Percentiles rank a stretch among this genome's conserved stretches.
Evolutionary conservation across 2,113 vertebrate species (phyloP).

Genomic region (Rhinolophus ferrumequinum): DNA sequence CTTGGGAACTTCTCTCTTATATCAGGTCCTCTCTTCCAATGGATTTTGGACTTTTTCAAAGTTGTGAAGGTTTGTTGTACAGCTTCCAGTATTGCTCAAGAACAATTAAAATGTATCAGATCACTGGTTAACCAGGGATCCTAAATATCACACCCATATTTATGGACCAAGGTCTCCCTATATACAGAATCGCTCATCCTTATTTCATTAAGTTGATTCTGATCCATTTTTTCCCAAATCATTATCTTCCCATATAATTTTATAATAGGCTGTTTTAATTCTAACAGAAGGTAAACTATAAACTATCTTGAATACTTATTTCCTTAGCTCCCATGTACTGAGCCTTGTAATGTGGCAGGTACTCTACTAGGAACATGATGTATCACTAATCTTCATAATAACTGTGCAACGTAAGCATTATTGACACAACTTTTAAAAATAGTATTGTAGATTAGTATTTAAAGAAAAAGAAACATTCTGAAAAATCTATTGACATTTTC

Average conservation of each 20-base stretch:
- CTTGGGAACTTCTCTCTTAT: background rate
- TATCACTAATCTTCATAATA: background rate
- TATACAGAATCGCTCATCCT: background rate
- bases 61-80: background rate
- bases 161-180: background rate
- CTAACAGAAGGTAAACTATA: background rate
- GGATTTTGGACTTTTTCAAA: background rate
- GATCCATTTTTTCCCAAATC: background rate
- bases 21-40: background rate
- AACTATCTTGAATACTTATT: background rate
- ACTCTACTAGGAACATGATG: background rate
- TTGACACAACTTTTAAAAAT: background rate
- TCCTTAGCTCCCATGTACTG: background rate
- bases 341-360: background rate
- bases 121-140: background rate
- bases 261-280: no score
- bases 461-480: background rate
- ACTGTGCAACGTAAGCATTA: background rate
- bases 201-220: slow-evolving; percentile 30
- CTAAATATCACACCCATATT: background rate
- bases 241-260: background rate
- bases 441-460: background rate
- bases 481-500: slow-evolving; percentile 29
- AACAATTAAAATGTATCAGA: background rate
- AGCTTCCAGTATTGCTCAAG: background rate